These are phyloP conservation scores for Muntiacus reevesi DNA, from an alignment of 2,113 vertebrate species.

Conservation along the genomic window DNA sequence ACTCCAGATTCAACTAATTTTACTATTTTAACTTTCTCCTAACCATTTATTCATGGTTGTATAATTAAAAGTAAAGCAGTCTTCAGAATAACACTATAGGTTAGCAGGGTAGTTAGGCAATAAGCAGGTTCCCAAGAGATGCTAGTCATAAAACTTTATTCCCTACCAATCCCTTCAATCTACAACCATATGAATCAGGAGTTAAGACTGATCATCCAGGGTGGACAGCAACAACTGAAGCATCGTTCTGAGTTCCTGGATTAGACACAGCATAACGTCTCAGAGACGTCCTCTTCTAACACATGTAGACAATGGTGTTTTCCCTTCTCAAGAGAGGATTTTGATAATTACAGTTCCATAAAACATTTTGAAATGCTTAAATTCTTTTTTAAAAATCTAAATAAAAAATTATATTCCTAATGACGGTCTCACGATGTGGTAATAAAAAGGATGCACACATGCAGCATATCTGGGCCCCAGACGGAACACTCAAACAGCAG, in stretches of 20 bases:
- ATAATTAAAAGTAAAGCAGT: neutral
- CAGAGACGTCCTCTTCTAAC: neutral
- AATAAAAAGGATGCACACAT: neutral
- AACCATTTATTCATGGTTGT: neutral
- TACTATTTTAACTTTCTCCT: neutral
- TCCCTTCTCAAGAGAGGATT: neutral
- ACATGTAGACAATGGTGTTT: neutral
- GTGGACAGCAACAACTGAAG: neutral
- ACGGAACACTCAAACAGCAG: neutral
- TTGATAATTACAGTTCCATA: neutral
- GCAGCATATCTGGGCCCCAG: neutral
- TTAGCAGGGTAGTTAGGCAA: neutral
- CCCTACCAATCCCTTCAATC: neutral
- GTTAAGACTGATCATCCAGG: neutral
- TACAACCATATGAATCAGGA: neutral
- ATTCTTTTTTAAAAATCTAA: neutral
- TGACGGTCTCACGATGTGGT: neutral
- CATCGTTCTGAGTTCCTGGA: neutral
- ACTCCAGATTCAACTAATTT: neutral
- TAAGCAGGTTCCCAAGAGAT: neutral
- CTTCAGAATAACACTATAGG: neutral
- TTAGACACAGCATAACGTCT: neutral
- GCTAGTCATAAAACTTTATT: neutral
- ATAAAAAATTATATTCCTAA: neutral
- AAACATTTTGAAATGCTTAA: constrained; percentile 3